Evolutionary conservation across 2,113 vertebrate species (phyloP).

Genomic region (Mormyrus iriodes): DNA sequence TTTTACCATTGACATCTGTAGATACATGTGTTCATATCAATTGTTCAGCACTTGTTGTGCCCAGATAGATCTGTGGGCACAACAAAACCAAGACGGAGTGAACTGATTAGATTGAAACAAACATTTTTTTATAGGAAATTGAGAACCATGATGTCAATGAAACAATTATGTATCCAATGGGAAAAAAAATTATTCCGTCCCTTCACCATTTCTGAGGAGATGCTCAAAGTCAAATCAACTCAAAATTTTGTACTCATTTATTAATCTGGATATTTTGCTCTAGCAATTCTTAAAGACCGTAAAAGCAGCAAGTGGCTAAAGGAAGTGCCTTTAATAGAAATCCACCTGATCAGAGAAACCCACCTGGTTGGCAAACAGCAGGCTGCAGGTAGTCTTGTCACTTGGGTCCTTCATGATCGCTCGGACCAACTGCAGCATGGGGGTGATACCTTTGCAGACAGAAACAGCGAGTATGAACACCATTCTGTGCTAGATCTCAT

Average conservation of each 20-base stretch:
- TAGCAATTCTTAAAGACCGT: not conserved
- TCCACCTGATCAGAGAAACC: not conserved
- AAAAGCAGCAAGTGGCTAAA: not conserved
- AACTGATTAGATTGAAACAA: not conserved
- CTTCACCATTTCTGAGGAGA: not conserved
- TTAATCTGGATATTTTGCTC: not conserved
- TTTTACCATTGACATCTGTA: not conserved
- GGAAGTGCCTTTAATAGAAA: not conserved
- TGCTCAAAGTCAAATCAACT: not conserved
- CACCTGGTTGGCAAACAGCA: constrained; percentile 71
- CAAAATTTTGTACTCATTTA: not conserved
- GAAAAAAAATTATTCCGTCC: not conserved
- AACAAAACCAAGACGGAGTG: not conserved
- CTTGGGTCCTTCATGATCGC: constrained; percentile 58
- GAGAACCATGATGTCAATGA: not conserved
- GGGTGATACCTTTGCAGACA: constrained; percentile 56
- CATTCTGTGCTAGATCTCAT: not conserved
- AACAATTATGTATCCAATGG: not conserved
- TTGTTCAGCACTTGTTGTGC: not conserved
- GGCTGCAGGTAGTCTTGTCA: constrained; percentile 57
- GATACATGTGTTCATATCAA: not conserved
- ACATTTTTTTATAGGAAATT: not conserved
- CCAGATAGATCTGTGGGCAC: not conserved
- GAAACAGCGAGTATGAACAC: not conserved
- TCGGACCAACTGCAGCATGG: constrained; percentile 61